Evolutionary conservation across 1,140 invertebrate species (phyloP), one percentile per base, ranked within the genome.

Genomic region (Lucilia sericata): DNA sequence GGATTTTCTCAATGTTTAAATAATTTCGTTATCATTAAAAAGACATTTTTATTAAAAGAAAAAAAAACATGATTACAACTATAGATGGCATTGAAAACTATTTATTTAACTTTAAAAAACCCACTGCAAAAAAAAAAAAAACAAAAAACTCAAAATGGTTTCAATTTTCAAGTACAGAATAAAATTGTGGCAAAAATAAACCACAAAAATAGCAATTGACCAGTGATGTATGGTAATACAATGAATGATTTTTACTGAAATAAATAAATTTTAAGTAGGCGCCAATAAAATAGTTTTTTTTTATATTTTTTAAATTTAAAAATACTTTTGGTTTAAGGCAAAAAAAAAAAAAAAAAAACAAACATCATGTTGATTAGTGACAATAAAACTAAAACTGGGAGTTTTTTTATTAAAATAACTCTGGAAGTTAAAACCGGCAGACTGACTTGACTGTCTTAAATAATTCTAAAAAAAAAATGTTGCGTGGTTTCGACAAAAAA

Each of bases 231-330:
- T 60, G 55, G 55, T 14, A 42, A 42, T 42, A 42, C 42, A 60
- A 60, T n/a, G 5, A 60, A 60, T 7, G 14, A 17, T 60, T 60
- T 60, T 60, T 60, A 14, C 7, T 60, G 13, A 7, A n/a, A n/a
- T 60, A 60, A 17, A 60, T 60, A 60, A 60, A 60, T 60, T 60
- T 60, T 60, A 60, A 60, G 55, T 60, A 60, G 55, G 55, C 55
- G 55, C 55, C 55, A 60, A 60, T 60, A n/a, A 60, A 60, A 60
- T 60, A 60, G n/a, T n/a, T n/a, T n/a, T n/a, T n/a, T n/a, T n/a
- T n/a, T 30, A 30, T 30, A 30, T 30, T 60, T 60, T 60, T 60
- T 60, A 7, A 17, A 17, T 42, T 42, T 42, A 42, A 42, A 42
- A 42, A 42, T 42, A 42, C 2, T 42, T 42, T 30, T 30, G 3